Base-by-base conservation (phyloP, 2,888 invertebrate genomes). In the Drosophila lutescens region DNA sequence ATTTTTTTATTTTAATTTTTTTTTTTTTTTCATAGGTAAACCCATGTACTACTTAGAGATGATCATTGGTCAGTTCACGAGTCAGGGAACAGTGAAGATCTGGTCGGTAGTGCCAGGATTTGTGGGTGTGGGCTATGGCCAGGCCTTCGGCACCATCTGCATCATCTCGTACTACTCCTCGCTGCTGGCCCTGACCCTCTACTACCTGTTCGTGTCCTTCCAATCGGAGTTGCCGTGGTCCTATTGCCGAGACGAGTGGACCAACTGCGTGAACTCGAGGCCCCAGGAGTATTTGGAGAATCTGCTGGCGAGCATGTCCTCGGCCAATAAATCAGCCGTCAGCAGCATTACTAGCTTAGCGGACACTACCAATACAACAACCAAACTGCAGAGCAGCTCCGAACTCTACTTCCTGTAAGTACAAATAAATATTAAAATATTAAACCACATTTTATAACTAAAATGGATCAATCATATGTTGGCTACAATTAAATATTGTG, bases 31-130 rank as follows among this genome's bases (percentile, higher is more conserved):
- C 15, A 0, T 43, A 67, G 96, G 96, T 53, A 95, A 96, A 79
- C 97, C 96, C 0, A 94, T 97, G 93, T 97, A 97, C 90, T 97
- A 96, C 89, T 92, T 98, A 89, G 97, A 98, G 92, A 95, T 96
- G 93, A 93, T 95, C 2, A 90, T 97, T 10, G 97, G 97, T 12
- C 97, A 98, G 90, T 98, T 97, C 89, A 95, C 95, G 61, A 95
- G 96, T 61, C 94, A 94, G 85, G 97, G 97, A 58, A 95, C 96
- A 10, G 95, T 96, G 1, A 95, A 95, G 90, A 94, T 96, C 12
- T 94, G 94, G 94, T 89, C 93, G 0, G 77, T 94, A 13, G 92
- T 93, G 13, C 97, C 97, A 1, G 94, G 95, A 0, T 94, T 97
- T 91, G 95, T 95, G 94, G 97, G 96, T 53, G 93, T 95, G 26